A percentile compares a stretch with the other conserved stretches of the same genome.
phyloP scores from a whole-genome alignment of 2,888 invertebrate genomes.

The Tryphoninae sp. region DNA sequence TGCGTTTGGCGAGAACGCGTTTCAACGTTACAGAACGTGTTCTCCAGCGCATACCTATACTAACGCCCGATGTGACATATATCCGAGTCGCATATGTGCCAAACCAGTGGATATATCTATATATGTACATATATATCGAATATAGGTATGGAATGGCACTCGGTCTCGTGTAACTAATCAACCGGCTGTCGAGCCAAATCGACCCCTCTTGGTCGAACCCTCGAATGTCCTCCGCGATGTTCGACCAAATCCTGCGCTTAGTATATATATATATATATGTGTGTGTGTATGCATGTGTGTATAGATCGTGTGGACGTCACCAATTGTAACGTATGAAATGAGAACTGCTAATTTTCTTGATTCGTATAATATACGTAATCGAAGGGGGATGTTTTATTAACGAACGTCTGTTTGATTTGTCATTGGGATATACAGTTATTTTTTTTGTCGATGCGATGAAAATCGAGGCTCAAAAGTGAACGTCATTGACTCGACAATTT shows the following conservation, averaged over 20 bases:
- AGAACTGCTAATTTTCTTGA: conserved; percentile 36
- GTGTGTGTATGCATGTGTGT: not conserved
- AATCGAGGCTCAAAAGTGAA: not conserved
- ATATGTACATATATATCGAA: not conserved
- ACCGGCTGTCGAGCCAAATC: conserved; percentile 74
- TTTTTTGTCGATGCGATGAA: not conserved
- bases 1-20: conserved; percentile 59
- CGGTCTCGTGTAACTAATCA: conserved; percentile 76
- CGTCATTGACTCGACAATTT: not conserved
- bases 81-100: conserved; percentile 57
- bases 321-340: conserved; percentile 60
- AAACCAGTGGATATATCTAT: conserved; percentile 40
- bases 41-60: conserved; percentile 52
- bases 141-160: conserved; percentile 60
- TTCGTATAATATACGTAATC: conserved; percentile 31
- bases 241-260: conserved; percentile 53
- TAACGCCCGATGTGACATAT: not conserved
- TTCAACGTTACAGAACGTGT: conserved; percentile 62
- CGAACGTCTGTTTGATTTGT: conserved; percentile 4
- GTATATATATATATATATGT: conserved; percentile 31
- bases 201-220: conserved; percentile 67
- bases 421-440: not conserved
- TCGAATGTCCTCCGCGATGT: conserved; percentile 61
- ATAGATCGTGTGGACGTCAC: conserved; percentile 39
- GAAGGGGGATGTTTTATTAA: conserved; percentile 7